Conservation (phyloP, 2,888 invertebrate species). For the Dynastes grantii region DNA sequence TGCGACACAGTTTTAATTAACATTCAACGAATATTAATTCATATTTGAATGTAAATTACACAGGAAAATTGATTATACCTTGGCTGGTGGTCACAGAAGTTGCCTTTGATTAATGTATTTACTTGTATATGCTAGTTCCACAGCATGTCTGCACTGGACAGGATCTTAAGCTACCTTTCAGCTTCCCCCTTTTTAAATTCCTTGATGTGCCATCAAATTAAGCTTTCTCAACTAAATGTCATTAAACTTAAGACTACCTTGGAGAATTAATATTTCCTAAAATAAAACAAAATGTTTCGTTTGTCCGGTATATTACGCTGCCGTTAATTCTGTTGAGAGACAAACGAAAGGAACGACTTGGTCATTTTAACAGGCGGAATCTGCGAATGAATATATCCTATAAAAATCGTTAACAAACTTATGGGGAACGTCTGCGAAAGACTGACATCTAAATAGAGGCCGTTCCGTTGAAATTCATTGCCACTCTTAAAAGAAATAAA, state of each 20-base stretch:
- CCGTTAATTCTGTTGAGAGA: slow-evolving; percentile 41
- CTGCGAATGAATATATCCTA: slow-evolving; percentile 43
- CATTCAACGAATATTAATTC: not conserved
- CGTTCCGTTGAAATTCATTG: slow-evolving; percentile 57
- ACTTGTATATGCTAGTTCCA: not conserved
- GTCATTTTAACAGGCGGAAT: slow-evolving; percentile 41
- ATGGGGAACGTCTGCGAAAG: slow-evolving; percentile 57
- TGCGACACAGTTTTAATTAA: slow-evolving; percentile 7
- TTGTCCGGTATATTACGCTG: not conserved
- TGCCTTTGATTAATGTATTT: not conserved
- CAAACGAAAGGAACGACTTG: slow-evolving; percentile 42
- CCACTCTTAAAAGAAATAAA: slow-evolving; percentile 51
- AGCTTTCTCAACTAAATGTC: no score
- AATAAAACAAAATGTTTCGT: not conserved
- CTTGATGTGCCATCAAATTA: no score
- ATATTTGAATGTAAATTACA: slow-evolving; percentile 11
- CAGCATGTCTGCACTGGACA: no score
- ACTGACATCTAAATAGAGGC: slow-evolving; percentile 59
- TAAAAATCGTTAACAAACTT: slow-evolving; percentile 55
- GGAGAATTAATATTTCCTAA: not conserved
- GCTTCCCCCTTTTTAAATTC: no score
- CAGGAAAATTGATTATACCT: not conserved
- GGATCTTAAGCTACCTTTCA: no score
- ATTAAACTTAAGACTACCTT: no score
- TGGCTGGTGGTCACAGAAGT: slow-evolving; percentile 2